Evolutionary conservation across 2,113 vertebrate genomes (phyloP), one percentile per base, ranked within the genome.

Genomic region (Trachemys scripta): DNA sequence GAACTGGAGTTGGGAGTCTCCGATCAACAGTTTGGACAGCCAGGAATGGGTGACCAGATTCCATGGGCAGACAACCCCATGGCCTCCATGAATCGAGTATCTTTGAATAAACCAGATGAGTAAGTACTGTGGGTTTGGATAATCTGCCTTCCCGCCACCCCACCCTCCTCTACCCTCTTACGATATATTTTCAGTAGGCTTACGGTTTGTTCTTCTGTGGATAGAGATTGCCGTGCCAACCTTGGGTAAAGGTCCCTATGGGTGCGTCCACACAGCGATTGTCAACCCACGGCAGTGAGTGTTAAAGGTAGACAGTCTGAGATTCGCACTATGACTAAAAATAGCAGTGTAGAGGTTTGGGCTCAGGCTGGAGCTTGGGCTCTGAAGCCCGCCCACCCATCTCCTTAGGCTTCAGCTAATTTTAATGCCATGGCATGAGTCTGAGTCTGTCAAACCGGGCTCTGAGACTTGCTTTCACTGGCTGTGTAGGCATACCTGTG

Each of bases 1-100:
- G 98, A 98, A 50, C 97, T 98, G 82, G 98, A 98, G 94, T 85
- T 98, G 89, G 97, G 98, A 79, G 93, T 98, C 76, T 94, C 97
- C 0, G 98, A 98, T 69, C 98, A 97, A 84, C 98, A 98, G 79
- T 98, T 98, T 93, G 98, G 98, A 42, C 98, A 97, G 51, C 87
- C 98, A 10, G 97, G 97, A 88, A 92, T 97, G 87, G 97, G 92
- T 10, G 98, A 98, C 90, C 98, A 98, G 94, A 97, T 98, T 50
- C 97, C 98, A 2, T 98, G 98, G 98, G 14, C 97, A 2, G 98
- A 98, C 53, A 98, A 95, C 90, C 76, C 95, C 93, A 95, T 98
- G 95, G 87, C 96, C 80, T 47, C 98, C 92, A 87, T 97, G 95
- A 98, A 96, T 80, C 98, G 98, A 25, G 95, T 94, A 35, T 2